These are phyloP conservation scores for Drosophila pseudotakahashii DNA, from an alignment of 2,888 invertebrate genomes.

Conservation along the genomic window DNA sequence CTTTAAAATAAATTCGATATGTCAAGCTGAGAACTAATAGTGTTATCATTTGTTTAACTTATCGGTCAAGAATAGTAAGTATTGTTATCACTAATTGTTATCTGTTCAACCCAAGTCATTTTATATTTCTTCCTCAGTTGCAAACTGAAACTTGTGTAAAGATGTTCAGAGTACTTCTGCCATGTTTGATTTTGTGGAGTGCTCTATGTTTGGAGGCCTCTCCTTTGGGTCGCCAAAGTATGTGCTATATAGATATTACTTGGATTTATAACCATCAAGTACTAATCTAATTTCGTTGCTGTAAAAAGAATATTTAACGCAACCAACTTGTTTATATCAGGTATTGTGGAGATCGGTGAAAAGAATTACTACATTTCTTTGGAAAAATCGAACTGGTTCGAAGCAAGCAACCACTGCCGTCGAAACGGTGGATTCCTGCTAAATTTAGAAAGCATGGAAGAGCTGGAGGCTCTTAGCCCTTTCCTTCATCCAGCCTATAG, in stretches of 20 bases:
- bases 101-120: neutral
- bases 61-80: neutral
- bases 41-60: neutral
- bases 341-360: neutral
- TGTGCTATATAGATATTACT: neutral
- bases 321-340: neutral
- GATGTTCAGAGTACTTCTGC: neutral
- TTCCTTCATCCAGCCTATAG: conserved; percentile 10
- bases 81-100: conserved; percentile 1
- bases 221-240: neutral
- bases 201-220: neutral
- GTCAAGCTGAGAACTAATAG: too few relatives aligned
- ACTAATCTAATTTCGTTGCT: too few relatives aligned
- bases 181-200: too few relatives aligned
- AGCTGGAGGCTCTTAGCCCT: conserved; percentile 3
- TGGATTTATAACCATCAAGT: too few relatives aligned
- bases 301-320: too few relatives aligned
- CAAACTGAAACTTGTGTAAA: conserved; percentile 6
- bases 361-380: conserved; percentile 14
- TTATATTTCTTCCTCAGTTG: neutral
- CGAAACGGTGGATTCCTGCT: conserved; percentile 7
- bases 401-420: conserved; percentile 12
- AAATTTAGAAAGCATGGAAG: conserved; percentile 9
- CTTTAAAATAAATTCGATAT: too few relatives aligned
- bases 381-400: conserved; percentile 3